A percentile compares a stretch with the other conserved stretches of the same genome.
These are phyloP conservation scores for Turdus rufiventris DNA, from an alignment of 2,113 vertebrate species.

Conservation along the genomic window DNA sequence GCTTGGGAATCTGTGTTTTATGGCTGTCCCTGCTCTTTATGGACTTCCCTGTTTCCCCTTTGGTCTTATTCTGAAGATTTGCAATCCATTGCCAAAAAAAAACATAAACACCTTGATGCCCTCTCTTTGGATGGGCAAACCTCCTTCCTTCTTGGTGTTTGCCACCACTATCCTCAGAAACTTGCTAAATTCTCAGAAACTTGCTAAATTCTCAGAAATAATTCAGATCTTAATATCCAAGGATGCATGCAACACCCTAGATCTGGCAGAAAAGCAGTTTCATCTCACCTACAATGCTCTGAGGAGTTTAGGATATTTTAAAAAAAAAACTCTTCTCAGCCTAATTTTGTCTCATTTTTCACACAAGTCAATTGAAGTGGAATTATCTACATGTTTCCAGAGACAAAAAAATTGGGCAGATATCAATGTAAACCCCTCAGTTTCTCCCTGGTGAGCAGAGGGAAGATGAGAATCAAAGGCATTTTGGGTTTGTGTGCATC, in stretches of 20 bases:
- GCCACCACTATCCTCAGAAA: not conserved
- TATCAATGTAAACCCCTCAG: not conserved
- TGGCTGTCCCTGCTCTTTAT: not conserved
- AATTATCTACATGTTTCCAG: not conserved
- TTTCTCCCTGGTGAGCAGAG: not conserved
- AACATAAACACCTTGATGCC: not conserved
- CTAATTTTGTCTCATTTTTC: not conserved
- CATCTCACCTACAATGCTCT: not conserved
- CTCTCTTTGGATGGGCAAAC: not conserved
- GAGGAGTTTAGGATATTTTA: not conserved
- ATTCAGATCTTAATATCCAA: not conserved
- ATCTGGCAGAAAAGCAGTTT: not conserved
- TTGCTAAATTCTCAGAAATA: not conserved
- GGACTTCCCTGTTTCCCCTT: not conserved
- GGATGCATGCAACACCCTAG: not conserved
- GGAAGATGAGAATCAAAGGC: not conserved
- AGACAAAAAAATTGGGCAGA: not conserved
- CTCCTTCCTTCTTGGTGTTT: not conserved
- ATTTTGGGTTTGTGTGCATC: not conserved
- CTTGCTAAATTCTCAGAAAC: not conserved
- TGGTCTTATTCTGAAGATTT: not conserved
- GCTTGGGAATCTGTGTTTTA: not conserved
- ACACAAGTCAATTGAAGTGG: not conserved
- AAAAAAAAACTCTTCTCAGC: not conserved
- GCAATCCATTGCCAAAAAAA: not conserved